Evolutionary conservation across 2,113 vertebrate genomes (phyloP).

Genomic region (Onychostoma macrolepis): DNA sequence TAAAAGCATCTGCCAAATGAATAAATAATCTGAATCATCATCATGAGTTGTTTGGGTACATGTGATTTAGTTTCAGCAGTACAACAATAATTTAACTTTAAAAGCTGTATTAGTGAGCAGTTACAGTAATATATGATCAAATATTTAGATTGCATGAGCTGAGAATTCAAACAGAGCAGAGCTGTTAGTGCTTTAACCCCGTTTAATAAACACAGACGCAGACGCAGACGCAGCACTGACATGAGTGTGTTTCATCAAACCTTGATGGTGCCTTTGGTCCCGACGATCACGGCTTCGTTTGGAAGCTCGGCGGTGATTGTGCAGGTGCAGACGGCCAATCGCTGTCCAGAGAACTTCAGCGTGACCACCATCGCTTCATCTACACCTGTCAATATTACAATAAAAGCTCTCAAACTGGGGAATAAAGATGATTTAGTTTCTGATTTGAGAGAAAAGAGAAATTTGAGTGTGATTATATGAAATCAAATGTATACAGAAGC

Average conservation of each 20-base stretch:
- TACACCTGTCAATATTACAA: constrained; percentile 66
- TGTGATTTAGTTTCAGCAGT: background rate
- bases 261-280: constrained; percentile 79
- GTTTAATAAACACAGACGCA: background rate
- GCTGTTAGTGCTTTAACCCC: background rate
- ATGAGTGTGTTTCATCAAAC: constrained; percentile 40
- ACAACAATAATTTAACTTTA: background rate
- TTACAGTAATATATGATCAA: background rate
- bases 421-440: too few relatives aligned
- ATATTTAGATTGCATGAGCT: background rate
- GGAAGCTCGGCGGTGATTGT: constrained; percentile 63
- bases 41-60: background rate
- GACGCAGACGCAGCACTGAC: background rate
- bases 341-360: constrained; percentile 75
- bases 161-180: background rate
- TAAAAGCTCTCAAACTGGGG: background rate
- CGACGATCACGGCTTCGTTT: constrained; percentile 73
- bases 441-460: too few relatives aligned
- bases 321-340: constrained; percentile 74
- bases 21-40: background rate
- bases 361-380: constrained; percentile 76
- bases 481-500: too few relatives aligned
- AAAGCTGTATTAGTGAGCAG: background rate
- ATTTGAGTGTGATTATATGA: too few relatives aligned
- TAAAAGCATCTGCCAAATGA: background rate